phyloP scores from a whole-genome alignment of 64 coral and sea anemone genomes.

The Actinia equina region DNA sequence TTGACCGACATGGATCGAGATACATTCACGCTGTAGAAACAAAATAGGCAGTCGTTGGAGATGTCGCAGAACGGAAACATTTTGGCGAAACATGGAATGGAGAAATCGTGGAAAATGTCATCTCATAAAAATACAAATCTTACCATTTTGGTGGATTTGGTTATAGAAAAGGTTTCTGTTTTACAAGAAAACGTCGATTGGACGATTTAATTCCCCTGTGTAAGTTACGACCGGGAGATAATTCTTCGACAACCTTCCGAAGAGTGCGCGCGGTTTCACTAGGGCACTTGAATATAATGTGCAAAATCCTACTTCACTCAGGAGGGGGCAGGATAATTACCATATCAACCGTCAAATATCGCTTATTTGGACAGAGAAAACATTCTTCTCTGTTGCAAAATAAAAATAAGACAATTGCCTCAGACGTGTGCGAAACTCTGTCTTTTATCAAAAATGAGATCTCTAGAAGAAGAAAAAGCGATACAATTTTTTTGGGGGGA shows the following conservation, averaged over 20 bases:
- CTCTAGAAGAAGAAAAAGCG: too few relatives aligned
- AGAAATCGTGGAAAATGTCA: neutral
- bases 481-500: too few relatives aligned
- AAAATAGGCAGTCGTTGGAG: neutral
- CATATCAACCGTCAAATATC: neutral
- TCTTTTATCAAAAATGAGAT: neutral
- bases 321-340: neutral
- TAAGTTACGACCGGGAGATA: conserved; percentile 18
- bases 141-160: conserved; percentile 2
- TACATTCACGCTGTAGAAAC: conserved; percentile 60
- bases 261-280: neutral
- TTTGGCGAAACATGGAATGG: neutral
- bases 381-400: neutral
- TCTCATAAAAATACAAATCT: neutral
- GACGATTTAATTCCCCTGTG: neutral
- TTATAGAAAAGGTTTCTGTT: neutral
- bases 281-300: neutral
- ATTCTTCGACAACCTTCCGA: neutral
- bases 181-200: neutral
- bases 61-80: neutral
- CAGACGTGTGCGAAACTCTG: neutral
- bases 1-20: conserved; percentile 75
- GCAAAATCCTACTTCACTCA: neutral
- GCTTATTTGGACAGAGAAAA: neutral
- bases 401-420: neutral